These are phyloP conservation scores for Microctonus hyperodae DNA, from an alignment of 2,888 invertebrate species.

Conservation along the genomic window DNA sequence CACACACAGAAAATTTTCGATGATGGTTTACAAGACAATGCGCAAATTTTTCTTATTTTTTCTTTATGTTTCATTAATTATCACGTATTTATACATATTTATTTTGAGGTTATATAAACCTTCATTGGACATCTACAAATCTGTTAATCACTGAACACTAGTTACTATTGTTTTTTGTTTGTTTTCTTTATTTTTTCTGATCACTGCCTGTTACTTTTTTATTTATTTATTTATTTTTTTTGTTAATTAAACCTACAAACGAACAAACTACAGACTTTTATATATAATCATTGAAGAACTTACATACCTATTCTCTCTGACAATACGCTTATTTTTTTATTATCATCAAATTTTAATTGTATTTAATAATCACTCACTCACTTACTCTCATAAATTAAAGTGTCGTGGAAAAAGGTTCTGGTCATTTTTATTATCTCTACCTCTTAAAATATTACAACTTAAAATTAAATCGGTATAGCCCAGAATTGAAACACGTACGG, in stretches of 20 bases:
- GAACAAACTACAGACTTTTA: constrained; percentile 13
- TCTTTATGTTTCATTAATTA: constrained; percentile 26
- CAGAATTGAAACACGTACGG: constrained; percentile 53
- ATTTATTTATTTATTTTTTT: constrained; percentile 12
- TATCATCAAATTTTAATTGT: constrained; percentile 30
- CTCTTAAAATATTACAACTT: constrained; percentile 61
- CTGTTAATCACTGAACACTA: constrained; percentile 21
- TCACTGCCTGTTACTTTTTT: constrained; percentile 34
- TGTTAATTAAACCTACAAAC: constrained; percentile 27
- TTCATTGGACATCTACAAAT: background rate
- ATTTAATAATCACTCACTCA: constrained; percentile 17
- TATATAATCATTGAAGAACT: constrained; percentile 1
- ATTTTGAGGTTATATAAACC: background rate
- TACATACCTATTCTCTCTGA: constrained; percentile 22
- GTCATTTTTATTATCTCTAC: constrained; percentile 60
- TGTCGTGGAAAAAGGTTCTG: constrained; percentile 57
- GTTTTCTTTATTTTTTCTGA: constrained; percentile 32
- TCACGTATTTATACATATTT: constrained; percentile 23
- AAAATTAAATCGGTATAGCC: constrained; percentile 53
- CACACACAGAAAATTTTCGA: constrained; percentile 29
- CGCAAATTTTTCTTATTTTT: constrained; percentile 17
- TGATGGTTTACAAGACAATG: constrained; percentile 22
- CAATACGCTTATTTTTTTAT: constrained; percentile 27
- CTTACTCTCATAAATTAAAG: constrained; percentile 47
- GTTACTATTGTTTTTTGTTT: constrained; percentile 21